These are phyloP conservation scores for Drosophila equinoxialis DNA, from an alignment of 1,140 invertebrate genomes.

Conservation along the genomic window DNA sequence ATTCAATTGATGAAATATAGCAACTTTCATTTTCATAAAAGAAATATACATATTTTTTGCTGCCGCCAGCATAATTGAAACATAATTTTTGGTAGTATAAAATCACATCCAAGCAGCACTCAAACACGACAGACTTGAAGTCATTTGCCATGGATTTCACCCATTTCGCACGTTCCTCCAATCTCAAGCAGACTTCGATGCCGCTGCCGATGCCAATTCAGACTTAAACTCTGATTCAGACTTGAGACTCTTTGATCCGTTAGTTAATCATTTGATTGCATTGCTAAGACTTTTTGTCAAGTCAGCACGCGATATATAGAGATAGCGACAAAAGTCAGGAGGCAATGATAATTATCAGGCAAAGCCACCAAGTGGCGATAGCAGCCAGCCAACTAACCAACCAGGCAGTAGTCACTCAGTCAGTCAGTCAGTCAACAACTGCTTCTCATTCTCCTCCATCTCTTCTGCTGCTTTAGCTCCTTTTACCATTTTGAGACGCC, in stretches of 20 bases:
- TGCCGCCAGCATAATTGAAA: conserved; percentile 76
- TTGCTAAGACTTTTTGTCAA: conserved; percentile 72
- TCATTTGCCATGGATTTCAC: conserved; percentile 55
- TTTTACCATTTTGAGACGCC: conserved; percentile 14
- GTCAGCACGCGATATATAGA: conserved; percentile 51
- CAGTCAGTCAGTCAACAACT: conserved; percentile 8
- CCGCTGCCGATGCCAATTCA: background rate
- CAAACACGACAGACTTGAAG: conserved; percentile 56
- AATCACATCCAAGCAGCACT: conserved; percentile 60
- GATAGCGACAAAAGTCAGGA: conserved; percentile 37
- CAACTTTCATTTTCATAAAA: conserved; percentile 72
- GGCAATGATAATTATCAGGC: conserved; percentile 71
- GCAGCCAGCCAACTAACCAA: conserved; percentile 23
- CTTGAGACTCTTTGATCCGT: conserved; percentile 34
- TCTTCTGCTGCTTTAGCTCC: background rate
- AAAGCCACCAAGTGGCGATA: conserved; percentile 65
- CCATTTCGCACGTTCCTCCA: conserved; percentile 71
- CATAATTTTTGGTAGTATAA: conserved; percentile 77
- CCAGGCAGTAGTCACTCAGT: background rate
- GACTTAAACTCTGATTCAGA: conserved; percentile 1
- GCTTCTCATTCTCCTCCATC: background rate
- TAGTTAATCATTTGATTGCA: conserved; percentile 81
- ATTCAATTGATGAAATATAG: conserved; percentile 67
- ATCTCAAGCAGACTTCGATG: conserved; percentile 3
- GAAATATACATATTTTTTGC: conserved; percentile 4